phyloP scores from a whole-genome alignment of 2,888 invertebrate species.

The Flexamia atlantica region DNA sequence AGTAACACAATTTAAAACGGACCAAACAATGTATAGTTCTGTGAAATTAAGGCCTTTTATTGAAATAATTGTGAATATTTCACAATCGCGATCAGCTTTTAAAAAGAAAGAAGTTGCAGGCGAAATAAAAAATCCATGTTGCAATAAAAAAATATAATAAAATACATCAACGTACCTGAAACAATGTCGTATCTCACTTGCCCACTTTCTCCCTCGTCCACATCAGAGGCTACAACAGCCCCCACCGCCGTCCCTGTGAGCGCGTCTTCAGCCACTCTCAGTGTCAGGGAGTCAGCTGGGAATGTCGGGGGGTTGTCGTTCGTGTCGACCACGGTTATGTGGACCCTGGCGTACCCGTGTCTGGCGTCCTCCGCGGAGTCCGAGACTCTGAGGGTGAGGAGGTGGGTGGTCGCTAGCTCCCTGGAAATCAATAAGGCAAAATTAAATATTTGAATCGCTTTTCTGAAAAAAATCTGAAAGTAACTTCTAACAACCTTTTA shows the following conservation, averaged over 20 bases:
- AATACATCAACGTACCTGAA: constrained; percentile 77
- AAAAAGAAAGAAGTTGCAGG: too few species aligned
- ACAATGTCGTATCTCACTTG: constrained; percentile 88
- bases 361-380: background rate
- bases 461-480: too few species aligned
- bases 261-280: constrained; percentile 82
- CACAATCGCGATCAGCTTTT: too few species aligned
- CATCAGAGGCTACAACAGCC: constrained; percentile 85
- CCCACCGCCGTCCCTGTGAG: constrained; percentile 85
- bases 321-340: constrained; percentile 88
- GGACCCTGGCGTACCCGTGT: constrained; percentile 79
- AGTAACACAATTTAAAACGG: too few species aligned
- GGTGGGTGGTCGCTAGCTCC: constrained; percentile 4
- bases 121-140: too few species aligned
- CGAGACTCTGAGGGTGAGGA: background rate
- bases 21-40: too few species aligned
- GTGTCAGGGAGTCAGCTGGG: constrained; percentile 85
- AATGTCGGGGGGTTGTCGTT: constrained; percentile 95
- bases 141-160: background rate
- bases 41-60: too few species aligned
- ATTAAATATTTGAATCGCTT: too few species aligned
- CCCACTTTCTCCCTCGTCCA: constrained; percentile 89
- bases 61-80: too few species aligned
- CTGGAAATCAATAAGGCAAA: background rate
- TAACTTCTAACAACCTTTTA: too few species aligned